Conservation (phyloP, 1,140 invertebrate genomes). For the Trigoniulus corallinus region DNA sequence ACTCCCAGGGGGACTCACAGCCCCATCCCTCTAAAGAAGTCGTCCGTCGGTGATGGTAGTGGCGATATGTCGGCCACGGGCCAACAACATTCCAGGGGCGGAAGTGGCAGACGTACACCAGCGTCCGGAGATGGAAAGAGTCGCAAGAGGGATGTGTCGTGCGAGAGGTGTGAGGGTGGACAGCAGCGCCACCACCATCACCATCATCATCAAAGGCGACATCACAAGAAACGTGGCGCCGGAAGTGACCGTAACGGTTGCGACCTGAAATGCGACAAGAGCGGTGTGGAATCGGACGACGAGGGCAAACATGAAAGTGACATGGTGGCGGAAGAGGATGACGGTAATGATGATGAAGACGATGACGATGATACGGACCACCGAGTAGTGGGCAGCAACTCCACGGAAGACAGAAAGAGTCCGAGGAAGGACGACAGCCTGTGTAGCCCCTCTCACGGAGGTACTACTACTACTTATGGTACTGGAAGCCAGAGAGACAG, state of each 20-base stretch:
- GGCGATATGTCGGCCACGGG: slow-evolving; percentile 77
- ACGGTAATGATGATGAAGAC: neutral
- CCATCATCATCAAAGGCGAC: no score
- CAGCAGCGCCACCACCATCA: slow-evolving; percentile 13
- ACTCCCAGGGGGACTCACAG: no score
- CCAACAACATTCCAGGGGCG: slow-evolving; percentile 47
- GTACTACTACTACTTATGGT: no score
- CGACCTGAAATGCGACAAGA: neutral
- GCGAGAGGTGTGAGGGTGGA: slow-evolving; percentile 9
- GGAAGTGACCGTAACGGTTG: neutral
- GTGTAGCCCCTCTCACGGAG: neutral
- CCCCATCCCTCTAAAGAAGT: no score
- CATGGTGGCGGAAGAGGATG: neutral
- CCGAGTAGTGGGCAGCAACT: no score
- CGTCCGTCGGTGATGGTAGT: slow-evolving; percentile 33
- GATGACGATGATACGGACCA: no score
- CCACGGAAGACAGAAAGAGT: no score
- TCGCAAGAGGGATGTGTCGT: slow-evolving; percentile 17
- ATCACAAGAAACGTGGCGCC: neutral
- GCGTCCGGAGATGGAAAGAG: slow-evolving; percentile 18
- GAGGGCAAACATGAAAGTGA: neutral
- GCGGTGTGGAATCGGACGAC: neutral
- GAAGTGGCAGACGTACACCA: slow-evolving; percentile 15
- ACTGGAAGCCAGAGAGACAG: no score
- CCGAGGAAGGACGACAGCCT: neutral